Evolutionary conservation across 35 echinoderm and acorn worm genomes (phyloP), one percentile per base, ranked within the genome.

Genomic region (Nesometra sesokonis): DNA sequence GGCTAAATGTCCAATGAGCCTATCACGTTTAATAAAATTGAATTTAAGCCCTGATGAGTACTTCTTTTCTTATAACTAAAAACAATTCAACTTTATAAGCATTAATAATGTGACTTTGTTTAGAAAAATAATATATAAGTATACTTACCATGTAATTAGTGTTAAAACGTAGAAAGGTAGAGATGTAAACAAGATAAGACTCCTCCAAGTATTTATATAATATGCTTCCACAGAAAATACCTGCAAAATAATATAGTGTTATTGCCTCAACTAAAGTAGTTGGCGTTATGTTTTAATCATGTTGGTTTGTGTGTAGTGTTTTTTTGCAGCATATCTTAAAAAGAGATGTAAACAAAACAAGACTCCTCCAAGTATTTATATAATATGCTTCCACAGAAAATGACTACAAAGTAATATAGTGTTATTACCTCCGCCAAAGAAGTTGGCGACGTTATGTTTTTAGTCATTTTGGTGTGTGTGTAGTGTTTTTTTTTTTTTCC

Each of bases 181-280:
- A 47, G 85, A 86, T 32, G 88, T 86, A 0, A 88, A 46, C 23
- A 88, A 11, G 31, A 88, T 89, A 0, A 97, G 67, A 77, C 86
- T 77, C 43, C 94, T 90, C 94, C 94, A 97, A 85, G 89, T 89
- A 43, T 89, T 76, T 32, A 97, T 84, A 57, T 84, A 93, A 79
- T 88, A 97, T 0, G 94, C 94, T 57, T 90, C 87, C 17, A 84
- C 13, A 30, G 91, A 81, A 80, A 86, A 93, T 0, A 86, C n/a
- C 94, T 97, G n/a, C n/a, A 84, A 23, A 77, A 30, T 32, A 33
- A 43, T 43, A 43, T 7, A 7, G 15, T 43, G 38, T 7, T 43
- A 43, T n/a, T n/a, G 38, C 15, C 4, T 43, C 38, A 43, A 15
- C 38, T 7, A 15, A 7, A 43, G 15, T 43, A 43, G 4, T 7